Evolutionary conservation across 2,113 vertebrate species (phyloP).

Genomic region (Corythaixoides concolor): DNA sequence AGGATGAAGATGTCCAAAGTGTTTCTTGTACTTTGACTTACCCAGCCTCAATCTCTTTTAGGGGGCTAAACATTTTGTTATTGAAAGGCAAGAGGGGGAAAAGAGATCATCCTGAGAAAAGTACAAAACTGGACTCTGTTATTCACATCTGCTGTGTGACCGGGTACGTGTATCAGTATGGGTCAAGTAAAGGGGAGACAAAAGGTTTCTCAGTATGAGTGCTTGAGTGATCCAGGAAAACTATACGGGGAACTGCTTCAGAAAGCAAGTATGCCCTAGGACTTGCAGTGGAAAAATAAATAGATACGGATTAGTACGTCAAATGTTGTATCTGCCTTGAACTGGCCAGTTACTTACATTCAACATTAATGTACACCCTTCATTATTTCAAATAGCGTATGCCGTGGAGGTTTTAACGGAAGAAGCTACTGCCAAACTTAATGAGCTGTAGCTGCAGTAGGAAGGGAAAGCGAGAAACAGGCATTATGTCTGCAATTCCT

Average conservation of each 20-base stretch:
- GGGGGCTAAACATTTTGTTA: not conserved
- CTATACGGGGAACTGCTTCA: not conserved
- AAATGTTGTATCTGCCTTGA: conserved; percentile 39
- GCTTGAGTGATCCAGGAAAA: not conserved
- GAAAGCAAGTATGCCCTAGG: not conserved
- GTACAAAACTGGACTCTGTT: conserved; percentile 11
- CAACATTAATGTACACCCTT: conserved; percentile 63
- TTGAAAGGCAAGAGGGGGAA: not conserved
- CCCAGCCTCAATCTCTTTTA: conserved; percentile 47
- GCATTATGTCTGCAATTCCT: conserved; percentile 55
- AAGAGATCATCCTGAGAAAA: conserved; percentile 45
- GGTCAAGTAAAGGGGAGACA: not conserved
- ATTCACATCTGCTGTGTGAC: not conserved
- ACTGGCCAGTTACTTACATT: conserved; percentile 50
- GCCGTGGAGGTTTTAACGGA: not conserved
- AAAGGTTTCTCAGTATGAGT: not conserved
- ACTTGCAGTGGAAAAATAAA: conserved; percentile 64
- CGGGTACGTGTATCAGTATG: not conserved
- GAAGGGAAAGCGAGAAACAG: conserved; percentile 51
- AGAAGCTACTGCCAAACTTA: conserved; percentile 24
- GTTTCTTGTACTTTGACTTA: conserved; percentile 37
- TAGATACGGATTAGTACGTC: conserved; percentile 40
- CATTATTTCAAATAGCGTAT: conserved; percentile 37
- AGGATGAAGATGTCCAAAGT: conserved; percentile 46
- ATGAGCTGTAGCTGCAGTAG: conserved; percentile 27